Evolutionary conservation across 2,113 vertebrate species (phyloP), one percentile per base, ranked within the genome.

Genomic region (Onychostoma macrolepis): DNA sequence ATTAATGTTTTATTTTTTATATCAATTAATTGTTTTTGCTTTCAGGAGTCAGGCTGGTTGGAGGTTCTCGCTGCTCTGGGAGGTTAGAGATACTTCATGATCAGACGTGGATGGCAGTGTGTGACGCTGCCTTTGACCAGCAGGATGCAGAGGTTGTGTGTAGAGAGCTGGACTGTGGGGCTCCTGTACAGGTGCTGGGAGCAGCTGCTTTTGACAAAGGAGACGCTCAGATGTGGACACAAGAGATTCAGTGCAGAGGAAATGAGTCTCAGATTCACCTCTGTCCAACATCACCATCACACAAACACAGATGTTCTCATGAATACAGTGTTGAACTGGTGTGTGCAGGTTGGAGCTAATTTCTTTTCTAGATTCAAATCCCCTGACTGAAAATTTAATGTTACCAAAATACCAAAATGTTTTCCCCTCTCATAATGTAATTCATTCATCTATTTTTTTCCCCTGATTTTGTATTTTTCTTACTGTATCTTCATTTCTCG

Each of bases 171-270:
- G 33, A 36, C 33, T 36, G 33, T 36, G 33, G 33, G 33, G 33
- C 33, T 36, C 33, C 33, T 36, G 33, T 36, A 36, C 33, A 36
- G 33, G 33, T 36, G 33, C 33, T 36, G 33, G 33, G 33, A 36
- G 33, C 33, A 36, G 2, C 33, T 36, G 33, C 33, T 36, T 36
- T 36, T 36, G 33, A 36, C 33, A 36, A 17, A 38, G 69, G 69
- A 38, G 69, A 72, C 3, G 2, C 26, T 26, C 88, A 63, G 58
- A 41, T 85, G 58, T 77, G 67, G 86, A 61, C 88, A 67, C n/a
- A 85, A 65, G 72, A 87, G 61, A 80, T 89, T 78, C 71, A 85
- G 28, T 87, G 88, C 33, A 80, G 11, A 71, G 86, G 89, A 56
- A 84, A 71, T 1, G 89, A 89, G 11, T 85, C 83, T 43, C 79